Base-by-base conservation (phyloP, 2,113 vertebrate species). In the Pedionomus torquatus region DNA sequence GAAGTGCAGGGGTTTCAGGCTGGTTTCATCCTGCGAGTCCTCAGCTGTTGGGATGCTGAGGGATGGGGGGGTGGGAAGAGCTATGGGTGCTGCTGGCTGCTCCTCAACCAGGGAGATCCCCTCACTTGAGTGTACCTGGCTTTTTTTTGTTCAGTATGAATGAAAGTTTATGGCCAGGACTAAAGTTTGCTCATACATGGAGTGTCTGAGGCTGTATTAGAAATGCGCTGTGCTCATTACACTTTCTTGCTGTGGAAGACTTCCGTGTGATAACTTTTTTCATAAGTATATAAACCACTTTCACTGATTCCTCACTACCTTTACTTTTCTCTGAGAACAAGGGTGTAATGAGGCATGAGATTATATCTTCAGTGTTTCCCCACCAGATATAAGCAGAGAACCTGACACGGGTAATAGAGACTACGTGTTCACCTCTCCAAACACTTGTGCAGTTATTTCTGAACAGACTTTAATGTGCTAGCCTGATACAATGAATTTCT, bases 61-160 rank as follows among this genome's bases (percentile, higher is more conserved):
- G 49, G 55, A 3, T 6, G 17, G 31, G 28, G 19, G 33, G 17
- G 3, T 13, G 77, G 37, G 28, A 21, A 43, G 41, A 37, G 57
- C 49, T 16, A 0, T 9, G 44, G 19, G 30, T 15, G 72, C 28
- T 58, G 70, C 8, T 8, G 48, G 17, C 33, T 11, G 49, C 43
- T 25, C 4, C 30, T 66, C 44, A 5, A 10, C 58, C 51, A 3
- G 31, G 41, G 35, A 9, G 2, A 9, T 26, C 11, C 7, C 6
- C 5, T 2, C 0, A 3, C 4, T 41, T 11, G 23, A 25, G 60
- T 21, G 0, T 11, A 2, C 6, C 9, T 17, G 68, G 20, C 1
- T 7, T 31, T 30, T 65, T 31, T 52, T 16, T 46, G n/a, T 46
- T 49, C 57, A 7, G 2, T 10, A 1, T 2, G 12, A 10, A 18